A percentile compares a stretch with the other conserved stretches of the same genome.
These are phyloP conservation scores for Whitmania pigra DNA, from an alignment of 1,140 invertebrate genomes.

Conservation along the genomic window DNA sequence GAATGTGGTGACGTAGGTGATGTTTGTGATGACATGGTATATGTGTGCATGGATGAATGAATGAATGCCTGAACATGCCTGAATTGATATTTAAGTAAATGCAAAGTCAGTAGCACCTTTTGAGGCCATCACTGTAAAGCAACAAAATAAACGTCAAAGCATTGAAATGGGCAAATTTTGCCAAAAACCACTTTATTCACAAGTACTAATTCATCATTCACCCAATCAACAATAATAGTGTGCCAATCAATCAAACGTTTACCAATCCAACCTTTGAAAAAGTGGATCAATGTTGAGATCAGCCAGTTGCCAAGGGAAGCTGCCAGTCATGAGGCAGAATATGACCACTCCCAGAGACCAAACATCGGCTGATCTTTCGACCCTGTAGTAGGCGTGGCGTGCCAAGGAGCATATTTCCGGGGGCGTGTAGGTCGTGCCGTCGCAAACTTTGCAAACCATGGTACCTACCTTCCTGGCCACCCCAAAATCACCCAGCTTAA, in stretches of 20 bases:
- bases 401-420: conserved; percentile 12
- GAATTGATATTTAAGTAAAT: too few relatives aligned
- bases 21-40: too few relatives aligned
- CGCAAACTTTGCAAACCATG: conserved; percentile 13
- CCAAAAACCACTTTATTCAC: too few relatives aligned
- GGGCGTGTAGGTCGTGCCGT: conserved; percentile 18
- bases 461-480: conserved; percentile 16
- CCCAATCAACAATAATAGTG: too few relatives aligned
- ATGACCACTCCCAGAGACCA: conserved; percentile 16
- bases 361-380: conserved; percentile 13
- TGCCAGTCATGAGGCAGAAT: conserved; percentile 19
- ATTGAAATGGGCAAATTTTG: too few relatives aligned
- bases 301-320: conserved; percentile 18
- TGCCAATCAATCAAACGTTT: neutral
- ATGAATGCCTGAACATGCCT: too few relatives aligned
- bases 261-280: conserved; percentile 5
- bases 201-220: too few relatives aligned
- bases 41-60: too few relatives aligned
- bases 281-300: conserved; percentile 11
- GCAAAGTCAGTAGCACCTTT: too few relatives aligned
- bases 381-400: neutral
- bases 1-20: too few relatives aligned
- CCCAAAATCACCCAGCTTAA: conserved; percentile 18
- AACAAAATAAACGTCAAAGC: too few relatives aligned
- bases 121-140: too few relatives aligned